Evolutionary conservation across 1,140 invertebrate genomes (phyloP).

Genomic region (Thaumatotibia leucotreta): DNA sequence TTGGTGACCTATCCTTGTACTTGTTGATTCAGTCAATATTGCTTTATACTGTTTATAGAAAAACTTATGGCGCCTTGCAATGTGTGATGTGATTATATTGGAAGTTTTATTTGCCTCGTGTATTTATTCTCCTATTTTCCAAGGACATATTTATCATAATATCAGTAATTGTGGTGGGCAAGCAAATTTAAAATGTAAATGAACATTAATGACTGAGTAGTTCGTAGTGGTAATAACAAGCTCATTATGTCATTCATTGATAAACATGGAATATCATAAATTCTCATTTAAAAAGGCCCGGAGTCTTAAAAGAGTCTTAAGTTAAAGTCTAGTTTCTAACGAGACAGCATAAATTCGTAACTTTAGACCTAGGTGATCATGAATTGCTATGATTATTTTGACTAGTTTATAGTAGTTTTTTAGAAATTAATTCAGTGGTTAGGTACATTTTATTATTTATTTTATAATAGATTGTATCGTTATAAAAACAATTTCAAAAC

Average conservation of each 20-base stretch:
- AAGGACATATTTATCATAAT: too few relatives aligned
- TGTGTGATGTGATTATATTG: background rate
- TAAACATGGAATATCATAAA: background rate
- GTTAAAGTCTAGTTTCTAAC: too few relatives aligned
- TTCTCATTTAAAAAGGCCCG: background rate
- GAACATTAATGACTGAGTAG: background rate
- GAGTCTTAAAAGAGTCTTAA: too few relatives aligned
- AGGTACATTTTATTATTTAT: too few relatives aligned
- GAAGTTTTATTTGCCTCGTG: background rate
- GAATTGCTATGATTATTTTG: too few relatives aligned
- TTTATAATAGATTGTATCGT: background rate
- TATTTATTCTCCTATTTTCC: background rate
- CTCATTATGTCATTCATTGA: background rate
- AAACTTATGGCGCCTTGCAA: background rate
- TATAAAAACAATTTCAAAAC: background rate
- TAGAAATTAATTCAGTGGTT: too few relatives aligned
- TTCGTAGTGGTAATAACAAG: background rate
- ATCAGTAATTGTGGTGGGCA: background rate
- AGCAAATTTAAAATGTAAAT: background rate
- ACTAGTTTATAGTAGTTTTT: too few relatives aligned
- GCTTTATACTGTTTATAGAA: conserved; percentile 1
- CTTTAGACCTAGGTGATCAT: too few relatives aligned
- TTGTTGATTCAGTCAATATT: conserved; percentile 2
- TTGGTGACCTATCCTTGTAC: background rate
- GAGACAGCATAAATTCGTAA: too few relatives aligned